Percentiles rank a stretch among this genome's conserved stretches.
Conservation (phyloP, 2,797 vertebrate genomes). For the Pantherophis vulpinus region DNA sequence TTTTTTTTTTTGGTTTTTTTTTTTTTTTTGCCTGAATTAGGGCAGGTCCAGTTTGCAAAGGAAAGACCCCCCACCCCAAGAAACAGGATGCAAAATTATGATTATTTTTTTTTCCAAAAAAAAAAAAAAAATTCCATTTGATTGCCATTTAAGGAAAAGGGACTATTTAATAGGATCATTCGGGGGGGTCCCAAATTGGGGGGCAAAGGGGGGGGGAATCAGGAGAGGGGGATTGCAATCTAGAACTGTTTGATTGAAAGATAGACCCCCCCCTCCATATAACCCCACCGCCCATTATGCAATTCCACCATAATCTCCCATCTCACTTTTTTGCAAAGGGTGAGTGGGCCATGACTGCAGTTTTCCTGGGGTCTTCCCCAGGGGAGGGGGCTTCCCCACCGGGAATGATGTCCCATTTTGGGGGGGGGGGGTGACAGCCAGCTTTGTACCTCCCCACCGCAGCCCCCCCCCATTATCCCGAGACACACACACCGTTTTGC, state of each 20-base stretch:
- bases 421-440: neutral
- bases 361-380: neutral
- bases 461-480: neutral
- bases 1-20: too few relatives aligned
- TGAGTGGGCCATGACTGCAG: too few relatives aligned
- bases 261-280: neutral
- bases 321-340: neutral
- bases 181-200: neutral
- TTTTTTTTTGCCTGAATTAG: neutral
- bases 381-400: neutral
- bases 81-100: neutral
- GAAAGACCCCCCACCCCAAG: neutral
- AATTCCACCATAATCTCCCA: neutral
- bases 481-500: too few relatives aligned
- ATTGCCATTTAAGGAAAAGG: neutral
- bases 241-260: neutral
- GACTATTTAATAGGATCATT: neutral
- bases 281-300: neutral
- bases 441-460: neutral
- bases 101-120: neutral
- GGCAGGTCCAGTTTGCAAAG: neutral
- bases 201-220: neutral
- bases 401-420: too few relatives aligned
- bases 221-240: neutral
- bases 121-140: neutral